These are phyloP conservation scores for Anarrhichthys ocellatus DNA, from an alignment of 2,113 vertebrate genomes.

Conservation along the genomic window DNA sequence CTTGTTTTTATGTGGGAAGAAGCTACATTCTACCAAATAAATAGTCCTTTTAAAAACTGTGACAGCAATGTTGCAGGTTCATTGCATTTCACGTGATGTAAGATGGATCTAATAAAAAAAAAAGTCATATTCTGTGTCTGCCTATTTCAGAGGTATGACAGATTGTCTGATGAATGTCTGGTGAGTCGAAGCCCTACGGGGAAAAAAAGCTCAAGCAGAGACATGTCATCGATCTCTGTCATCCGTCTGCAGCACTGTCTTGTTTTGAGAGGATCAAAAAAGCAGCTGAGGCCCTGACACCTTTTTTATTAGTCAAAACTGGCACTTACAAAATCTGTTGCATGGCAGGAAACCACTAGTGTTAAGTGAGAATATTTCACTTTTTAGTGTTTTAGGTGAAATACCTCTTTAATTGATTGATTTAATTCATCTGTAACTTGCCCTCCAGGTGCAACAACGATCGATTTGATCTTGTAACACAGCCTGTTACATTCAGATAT, in stretches of 20 bases:
- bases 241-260: neutral
- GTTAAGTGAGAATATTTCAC: neutral
- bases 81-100: neutral
- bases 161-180: slow-evolving; percentile 9
- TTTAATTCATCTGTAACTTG: neutral
- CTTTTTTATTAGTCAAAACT: neutral
- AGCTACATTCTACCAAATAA: neutral
- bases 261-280: neutral
- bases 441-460: neutral
- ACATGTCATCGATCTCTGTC: neutral
- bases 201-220: neutral
- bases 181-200: neutral
- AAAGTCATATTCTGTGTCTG: neutral
- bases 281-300: no score
- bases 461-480: slow-evolving; percentile 30
- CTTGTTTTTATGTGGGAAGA: neutral
- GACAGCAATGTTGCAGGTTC: neutral
- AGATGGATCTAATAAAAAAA: slow-evolving; percentile 6
- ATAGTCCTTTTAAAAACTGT: neutral
- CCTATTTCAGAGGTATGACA: neutral
- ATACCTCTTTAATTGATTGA: neutral
- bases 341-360: neutral
- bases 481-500: slow-evolving; percentile 22
- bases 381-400: neutral
- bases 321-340: neutral